Evolutionary conservation across 92 coral and sea anemone genomes (phyloP), one percentile per base, ranked within the genome.

Genomic region (Meandrina meandrites): DNA sequence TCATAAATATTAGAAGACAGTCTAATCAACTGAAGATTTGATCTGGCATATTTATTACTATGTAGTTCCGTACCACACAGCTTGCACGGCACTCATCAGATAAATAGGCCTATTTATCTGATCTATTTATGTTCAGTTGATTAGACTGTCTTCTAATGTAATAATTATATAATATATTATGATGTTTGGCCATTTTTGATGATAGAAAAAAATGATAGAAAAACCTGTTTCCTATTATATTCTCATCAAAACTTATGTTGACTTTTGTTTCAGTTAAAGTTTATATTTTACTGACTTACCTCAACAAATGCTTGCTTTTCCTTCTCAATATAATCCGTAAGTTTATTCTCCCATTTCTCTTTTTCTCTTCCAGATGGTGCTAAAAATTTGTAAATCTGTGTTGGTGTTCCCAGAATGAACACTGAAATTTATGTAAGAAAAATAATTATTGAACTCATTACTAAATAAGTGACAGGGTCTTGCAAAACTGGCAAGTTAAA

Each of bases 381-480:
- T 51, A 95, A 79, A 82, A 97, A 95, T 78, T 91, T 94, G 89
- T 97, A 97, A 60, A 94, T 91, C 73, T 94, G 96, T 27, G 90
- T 90, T 58, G 99, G 98, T 18, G 98, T 89, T 22, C 99, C 99
- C 35, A 97, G 90, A 51, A 97, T 87, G 79, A 97, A 97, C 98
- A 94, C 98, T 95, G 89, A 22, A 81, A 53, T 76, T 47, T n/a
- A n/a, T n/a, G n/a, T n/a, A n/a, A n/a, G n/a, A n/a, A n/a, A 75
- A 86, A 47, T 45, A 37, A 84, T 18, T 48, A n/a, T 48, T 22
- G 69, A 15, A 40, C 6, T 47, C 0, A 54, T 14, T 53, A 13
- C 45, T 40, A 40, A 40, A 32, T 16, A 18, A 82, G 10, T 47
- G 50, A 12, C n/a, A n/a, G n/a, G n/a, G n/a, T n/a, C n/a, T n/a